Evolutionary conservation across 2,888 invertebrate genomes (phyloP), one percentile per base, ranked within the genome.

Genomic region (Coremacera marginata): DNA sequence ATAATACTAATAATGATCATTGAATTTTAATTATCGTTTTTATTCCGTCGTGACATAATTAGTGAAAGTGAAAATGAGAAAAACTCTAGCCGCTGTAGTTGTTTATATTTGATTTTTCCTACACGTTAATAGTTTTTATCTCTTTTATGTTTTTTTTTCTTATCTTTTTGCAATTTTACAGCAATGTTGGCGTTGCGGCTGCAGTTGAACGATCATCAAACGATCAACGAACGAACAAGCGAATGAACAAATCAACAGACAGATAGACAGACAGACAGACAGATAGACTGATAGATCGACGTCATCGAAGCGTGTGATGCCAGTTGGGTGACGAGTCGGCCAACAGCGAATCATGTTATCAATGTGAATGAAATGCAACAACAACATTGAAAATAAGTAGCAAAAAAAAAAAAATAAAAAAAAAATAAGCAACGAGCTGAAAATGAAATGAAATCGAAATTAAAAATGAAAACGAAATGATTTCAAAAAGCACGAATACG

Each of bases 51-150:
- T 85, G 86, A 85, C 85, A 85, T 85, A 85, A 85, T 85, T 84
- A 85, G 86, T 85, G 85, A 85, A 85, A 86, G 85, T 84, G 83
- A 85, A 86, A 83, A 80, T 83, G 82, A 83, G 81, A 60, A 63
- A 76, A 37, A 60, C 60, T 25, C 27, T 60, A 25, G 60, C 1
- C 25, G 22, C 11, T 27, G 79, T 79, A 72, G 72, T 75, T 72
- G 67, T 51, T 74, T 51, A 63, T 49, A n/a, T 63, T n/a, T n/a
- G n/a, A 16, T 7, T 55, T 22, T 27, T 19, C 22, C 19, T 16
- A 14, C 25, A 51, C 44, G 44, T 44, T 44, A 44, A 44, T 44
- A 11, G 11, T 44, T 44, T 37, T 44, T 44, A 44, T 44, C 44
- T 44, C 7, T 44, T 44, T 11, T 11, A 44, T 44, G 44, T 1